Base-by-base conservation (phyloP, 2,797 vertebrate species). In the Ciconia nigra region DNA sequence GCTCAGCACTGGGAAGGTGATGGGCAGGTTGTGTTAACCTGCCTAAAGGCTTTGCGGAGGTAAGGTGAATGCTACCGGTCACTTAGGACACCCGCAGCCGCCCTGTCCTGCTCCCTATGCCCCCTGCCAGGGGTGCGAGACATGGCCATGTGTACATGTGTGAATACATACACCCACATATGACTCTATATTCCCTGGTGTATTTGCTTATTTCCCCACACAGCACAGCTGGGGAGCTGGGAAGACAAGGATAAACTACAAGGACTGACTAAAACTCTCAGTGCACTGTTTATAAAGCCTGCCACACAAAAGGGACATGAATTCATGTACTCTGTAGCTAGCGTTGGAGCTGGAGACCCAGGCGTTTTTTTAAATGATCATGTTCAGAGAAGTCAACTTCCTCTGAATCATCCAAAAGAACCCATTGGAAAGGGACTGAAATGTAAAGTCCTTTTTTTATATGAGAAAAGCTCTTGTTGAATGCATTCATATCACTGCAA, bases 121-220 rank as follows among this genome's bases (percentile, higher is more conserved):
- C 19, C n/a, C 9, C 39, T 41, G 17, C 20, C 33, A n/a, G 44
- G 58, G 33, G 22, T 47, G 54, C 39, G 44, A 57, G 24, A n/a
- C 63, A 17, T 2, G 13, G 74, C 46, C 87, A 55, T 62, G 5
- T 2, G 18, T n/a, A 41, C 19, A 20, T 3, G 4, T 13, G 20
- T 19, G 44, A 67, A 72, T 2, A 47, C 52, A 44, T 1, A 33
- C 63, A 76, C 31, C 37, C 17, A 9, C 15, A 16, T 4, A 17
- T 0, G 3, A 22, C 31, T n/a, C 35, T 16, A 1, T 7, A 16
- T 9, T 11, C 41, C 26, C 26, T 2, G 3, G 9, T n/a, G 15
- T 29, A 20, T 29, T 28, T 65, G 35, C 22, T 65, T 19, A 19
- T 47, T 58, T 25, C 11, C 33, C 51, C 31, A 8, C 22, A 7